These are phyloP conservation scores for Kuschelorhynchus macadamiae DNA, from an alignment of 2,888 invertebrate genomes.

Conservation along the genomic window DNA sequence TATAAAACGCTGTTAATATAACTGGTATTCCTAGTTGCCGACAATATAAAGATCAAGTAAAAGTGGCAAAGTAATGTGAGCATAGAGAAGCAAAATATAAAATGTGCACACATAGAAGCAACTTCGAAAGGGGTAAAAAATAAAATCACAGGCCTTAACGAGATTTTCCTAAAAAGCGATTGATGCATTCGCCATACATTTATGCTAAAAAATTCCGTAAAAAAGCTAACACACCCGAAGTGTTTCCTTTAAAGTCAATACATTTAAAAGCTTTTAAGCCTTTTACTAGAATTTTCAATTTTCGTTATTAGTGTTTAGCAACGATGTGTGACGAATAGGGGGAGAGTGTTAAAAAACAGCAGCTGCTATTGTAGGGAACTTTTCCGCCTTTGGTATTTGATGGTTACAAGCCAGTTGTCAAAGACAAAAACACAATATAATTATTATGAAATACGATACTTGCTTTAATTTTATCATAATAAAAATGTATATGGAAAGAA, in stretches of 20 bases:
- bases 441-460: no score
- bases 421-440: no score
- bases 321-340: conserved; percentile 10
- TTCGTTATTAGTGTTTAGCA: conserved; percentile 24
- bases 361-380: background rate
- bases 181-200: conserved; percentile 7
- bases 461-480: no score
- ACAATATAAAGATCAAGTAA: no score
- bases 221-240: conserved; percentile 1
- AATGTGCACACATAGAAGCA: no score
- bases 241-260: conserved; percentile 33
- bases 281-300: conserved; percentile 42
- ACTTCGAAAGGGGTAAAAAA: background rate
- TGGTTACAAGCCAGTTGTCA: no score
- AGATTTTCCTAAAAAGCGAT: conserved; percentile 2
- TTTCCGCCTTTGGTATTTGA: no score
- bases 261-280: conserved; percentile 38
- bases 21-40: no score
- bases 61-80: no score
- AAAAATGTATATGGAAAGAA: no score
- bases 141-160: background rate
- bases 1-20: no score
- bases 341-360: background rate
- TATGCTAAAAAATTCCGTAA: conserved; percentile 18
- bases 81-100: no score